These are phyloP conservation scores for fruit fly (Drosophila melanogaster) DNA, from an alignment of 1,140 invertebrate genomes.

Conservation along the genomic window Release_6_plus_ISO1_MT NT_033777.3:22088501-22089000, in stretches of 20 bases:
- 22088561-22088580: background rate
- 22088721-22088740: background rate
- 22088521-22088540: background rate
- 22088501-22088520: background rate
- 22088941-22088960: background rate
- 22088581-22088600: background rate
- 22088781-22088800: background rate
- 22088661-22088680: background rate
- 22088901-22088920: background rate
- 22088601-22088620: too few relatives aligned
- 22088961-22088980: background rate
- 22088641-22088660: too few relatives aligned
- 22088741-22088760: background rate
- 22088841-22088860: background rate
- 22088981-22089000: background rate
- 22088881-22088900: background rate
- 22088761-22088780: background rate
- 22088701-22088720: background rate
- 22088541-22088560: background rate
- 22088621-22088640: too few relatives aligned
- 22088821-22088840: background rate
- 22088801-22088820: background rate
- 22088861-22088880: background rate
- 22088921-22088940: background rate
- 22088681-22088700: background rate